phyloP scores from a whole-genome alignment of 2,888 invertebrate genomes.

The Lasioglossum lativentre region DNA sequence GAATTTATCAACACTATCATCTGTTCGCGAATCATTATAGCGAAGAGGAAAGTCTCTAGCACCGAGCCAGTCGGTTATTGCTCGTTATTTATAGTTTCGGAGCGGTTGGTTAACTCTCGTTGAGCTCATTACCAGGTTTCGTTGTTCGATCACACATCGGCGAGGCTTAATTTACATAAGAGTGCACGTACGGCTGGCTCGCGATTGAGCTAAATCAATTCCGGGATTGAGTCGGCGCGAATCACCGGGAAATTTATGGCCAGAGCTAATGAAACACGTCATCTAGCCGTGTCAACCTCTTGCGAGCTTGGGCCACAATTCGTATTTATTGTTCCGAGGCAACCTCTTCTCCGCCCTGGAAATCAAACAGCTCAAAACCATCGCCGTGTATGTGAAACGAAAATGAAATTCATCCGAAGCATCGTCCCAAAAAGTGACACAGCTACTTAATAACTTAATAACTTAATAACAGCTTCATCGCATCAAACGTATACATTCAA shows the following conservation, averaged over 20 bases:
- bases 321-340: constrained; percentile 22
- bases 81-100: constrained; percentile 9
- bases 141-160: constrained; percentile 5
- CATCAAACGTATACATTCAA: not conserved
- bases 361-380: not conserved
- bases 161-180: constrained; percentile 29
- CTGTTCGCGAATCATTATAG: not conserved
- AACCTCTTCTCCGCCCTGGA: not conserved
- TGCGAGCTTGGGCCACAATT: not conserved
- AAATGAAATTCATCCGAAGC: not conserved
- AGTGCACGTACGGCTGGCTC: constrained; percentile 1
- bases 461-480: not conserved
- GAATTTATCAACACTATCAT: not conserved
- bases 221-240: constrained; percentile 30
- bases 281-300: constrained; percentile 11
- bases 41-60: not conserved
- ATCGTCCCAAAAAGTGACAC: not conserved
- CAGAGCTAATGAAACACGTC: constrained; percentile 32
- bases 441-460: not conserved
- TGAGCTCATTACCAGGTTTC: constrained; percentile 26
- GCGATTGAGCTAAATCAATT: constrained; percentile 46
- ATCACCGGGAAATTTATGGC: constrained; percentile 26
- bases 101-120: constrained; percentile 26
- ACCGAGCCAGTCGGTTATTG: not conserved
- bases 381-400: not conserved